A percentile compares a stretch with the other conserved stretches of the same genome.
These are phyloP conservation scores for Cheilosia impressa DNA, from an alignment of 2,888 invertebrate genomes.

Conservation along the genomic window DNA sequence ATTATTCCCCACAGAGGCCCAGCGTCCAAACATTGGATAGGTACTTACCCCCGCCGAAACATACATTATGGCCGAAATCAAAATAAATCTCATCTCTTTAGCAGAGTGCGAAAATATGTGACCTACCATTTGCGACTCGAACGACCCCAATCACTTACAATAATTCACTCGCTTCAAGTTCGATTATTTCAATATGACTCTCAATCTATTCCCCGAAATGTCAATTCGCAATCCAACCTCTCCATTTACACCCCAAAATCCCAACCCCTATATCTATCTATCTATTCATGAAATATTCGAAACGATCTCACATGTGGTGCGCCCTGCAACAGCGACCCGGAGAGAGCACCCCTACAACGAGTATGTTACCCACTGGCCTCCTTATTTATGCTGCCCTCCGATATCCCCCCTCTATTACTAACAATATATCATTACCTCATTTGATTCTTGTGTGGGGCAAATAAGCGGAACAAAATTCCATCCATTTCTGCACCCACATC, in stretches of 20 bases:
- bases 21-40: no score
- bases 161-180: conserved; percentile 67
- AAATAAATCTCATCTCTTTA: conserved; percentile 30
- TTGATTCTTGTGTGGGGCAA: conserved; percentile 70
- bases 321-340: not conserved
- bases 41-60: not conserved
- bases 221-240: conserved; percentile 62
- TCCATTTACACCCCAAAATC: conserved; percentile 27
- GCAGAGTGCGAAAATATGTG: conserved; percentile 28
- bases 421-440: conserved; percentile 75
- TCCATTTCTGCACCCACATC: conserved; percentile 72
- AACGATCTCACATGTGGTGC: conserved; percentile 62
- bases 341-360: conserved; percentile 37
- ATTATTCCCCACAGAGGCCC: no score
- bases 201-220: conserved; percentile 62
- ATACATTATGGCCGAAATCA: not conserved
- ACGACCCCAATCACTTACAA: conserved; percentile 67
- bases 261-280: conserved; percentile 59
- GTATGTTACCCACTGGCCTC: conserved; percentile 40
- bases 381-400: conserved; percentile 38
- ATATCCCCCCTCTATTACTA: conserved; percentile 41
- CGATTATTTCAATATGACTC: conserved; percentile 69
- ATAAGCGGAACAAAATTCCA: conserved; percentile 70
- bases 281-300: conserved; percentile 67
- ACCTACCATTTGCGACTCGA: conserved; percentile 43